Percentiles rank a stretch among this genome's conserved stretches.
These are phyloP conservation scores for Channa argus DNA, from an alignment of 2,113 vertebrate genomes.

Conservation along the genomic window DNA sequence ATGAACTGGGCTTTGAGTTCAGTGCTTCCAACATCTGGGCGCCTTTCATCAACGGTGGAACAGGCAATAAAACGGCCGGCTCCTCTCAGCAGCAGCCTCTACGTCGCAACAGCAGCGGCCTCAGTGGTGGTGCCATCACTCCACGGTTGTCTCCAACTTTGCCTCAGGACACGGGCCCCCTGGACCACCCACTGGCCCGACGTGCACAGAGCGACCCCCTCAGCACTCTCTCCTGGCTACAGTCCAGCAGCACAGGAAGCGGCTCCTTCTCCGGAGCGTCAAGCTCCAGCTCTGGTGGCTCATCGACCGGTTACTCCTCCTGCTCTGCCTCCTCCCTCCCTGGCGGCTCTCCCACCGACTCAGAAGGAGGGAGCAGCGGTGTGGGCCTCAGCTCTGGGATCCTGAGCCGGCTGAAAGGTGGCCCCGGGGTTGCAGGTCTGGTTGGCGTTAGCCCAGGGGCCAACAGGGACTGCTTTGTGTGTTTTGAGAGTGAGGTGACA, in stretches of 20 bases:
- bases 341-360: slow-evolving; percentile 88
- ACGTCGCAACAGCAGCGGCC: slow-evolving; percentile 85
- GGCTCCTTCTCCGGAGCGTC: slow-evolving; percentile 88
- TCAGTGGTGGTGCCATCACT: slow-evolving; percentile 83
- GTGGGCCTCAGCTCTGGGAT: slow-evolving; percentile 73
- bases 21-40: slow-evolving; percentile 90
- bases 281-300: slow-evolving; percentile 83
- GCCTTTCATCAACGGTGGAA: slow-evolving; percentile 83
- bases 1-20: slow-evolving; percentile 93
- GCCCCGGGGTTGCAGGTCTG: slow-evolving; percentile 72
- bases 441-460: slow-evolving; percentile 71
- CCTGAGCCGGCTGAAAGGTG: slow-evolving; percentile 79
- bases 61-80: slow-evolving; percentile 67
- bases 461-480: slow-evolving; percentile 93
- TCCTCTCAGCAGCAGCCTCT: slow-evolving; percentile 77
- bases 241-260: slow-evolving; percentile 78
- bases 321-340: slow-evolving; percentile 89
- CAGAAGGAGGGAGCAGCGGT: slow-evolving; percentile 81
- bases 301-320: slow-evolving; percentile 89
- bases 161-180: slow-evolving; percentile 73
- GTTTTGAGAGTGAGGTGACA: slow-evolving; percentile 94
- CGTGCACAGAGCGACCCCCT: slow-evolving; percentile 91
- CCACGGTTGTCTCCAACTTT: slow-evolving; percentile 86
- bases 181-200: slow-evolving; percentile 90
- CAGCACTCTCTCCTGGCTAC: slow-evolving; percentile 90